A percentile compares a stretch with the other conserved stretches of the same genome.
Evolutionary conservation across 2,797 vertebrate species (phyloP).

Genomic region (Sus cebifrons): DNA sequence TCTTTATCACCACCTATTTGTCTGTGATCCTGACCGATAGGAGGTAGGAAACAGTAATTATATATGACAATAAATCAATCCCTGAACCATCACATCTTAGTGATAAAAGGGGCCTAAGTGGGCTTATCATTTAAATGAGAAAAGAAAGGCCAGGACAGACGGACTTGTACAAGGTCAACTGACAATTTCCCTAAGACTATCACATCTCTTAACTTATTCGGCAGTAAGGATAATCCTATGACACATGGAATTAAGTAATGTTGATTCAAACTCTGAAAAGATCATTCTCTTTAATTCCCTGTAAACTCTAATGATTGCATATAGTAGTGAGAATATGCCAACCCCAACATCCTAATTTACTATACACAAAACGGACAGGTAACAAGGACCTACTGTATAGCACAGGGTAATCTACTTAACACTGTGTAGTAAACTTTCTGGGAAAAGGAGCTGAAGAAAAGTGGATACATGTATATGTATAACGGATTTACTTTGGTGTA

Average conservation of each 20-base stretch:
- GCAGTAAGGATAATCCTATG: constrained; percentile 48
- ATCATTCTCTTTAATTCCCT: neutral
- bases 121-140: constrained; percentile 70
- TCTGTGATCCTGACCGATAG: constrained; percentile 44
- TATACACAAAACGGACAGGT: too few relatives aligned
- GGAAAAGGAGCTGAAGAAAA: too few relatives aligned
- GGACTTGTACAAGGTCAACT: constrained; percentile 62
- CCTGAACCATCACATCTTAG: constrained; percentile 56
- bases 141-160: constrained; percentile 22
- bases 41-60: constrained; percentile 41
- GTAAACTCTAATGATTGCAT: neutral
- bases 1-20: constrained; percentile 38
- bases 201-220: constrained; percentile 45
- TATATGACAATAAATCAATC: constrained; percentile 79
- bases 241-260: neutral
- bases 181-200: constrained; percentile 56
- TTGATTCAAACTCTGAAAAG: constrained; percentile 38
- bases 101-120: constrained; percentile 65
- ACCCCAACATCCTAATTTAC: too few relatives aligned
- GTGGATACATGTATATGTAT: too few relatives aligned
- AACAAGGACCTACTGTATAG: too few relatives aligned
- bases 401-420: too few relatives aligned
- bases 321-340: too few relatives aligned
- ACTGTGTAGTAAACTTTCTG: too few relatives aligned
- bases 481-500: too few relatives aligned